Base-by-base conservation (phyloP, 2,797 vertebrate genomes). In the Setipinna tenuifilis region DNA sequence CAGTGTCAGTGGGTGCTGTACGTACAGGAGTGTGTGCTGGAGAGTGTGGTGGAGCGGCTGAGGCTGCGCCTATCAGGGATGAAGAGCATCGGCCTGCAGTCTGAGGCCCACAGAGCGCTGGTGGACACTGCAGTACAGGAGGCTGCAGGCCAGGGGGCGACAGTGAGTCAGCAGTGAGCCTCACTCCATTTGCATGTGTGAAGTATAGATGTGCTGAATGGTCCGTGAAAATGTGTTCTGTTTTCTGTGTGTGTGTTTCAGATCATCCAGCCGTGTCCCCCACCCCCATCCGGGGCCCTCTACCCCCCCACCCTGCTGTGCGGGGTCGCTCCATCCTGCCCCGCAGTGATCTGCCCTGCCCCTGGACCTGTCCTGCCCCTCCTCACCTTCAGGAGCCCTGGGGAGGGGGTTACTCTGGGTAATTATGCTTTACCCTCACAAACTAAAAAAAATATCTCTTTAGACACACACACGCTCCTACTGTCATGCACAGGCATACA, bases 271-370 rank as follows among this genome's bases (percentile, higher is more conserved):
- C 87, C 95, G 0, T 91, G 91, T 12, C 3, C 92, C 0, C 87
- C 90, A 0, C 87, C 91, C 0, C 23, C 92, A 0, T 91, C 95
- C 1, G 91, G 88, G 0, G 88, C 91, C 1, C 95, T 94, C 87
- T 97, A 96, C 84, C 96, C 96, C 19, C 96, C 97, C 0, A 97
- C 97, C 0, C 94, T 98, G 89, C 91, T 99, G 65, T 96, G 93
- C 2, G 93, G 95, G 0, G 92, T 93, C 0, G 95, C 95, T 85
- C 96, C 95, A 0, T 95, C 96, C 80, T 97, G 94, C 4, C 93
- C 95, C 0, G 96, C 94, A 19, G 93, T 96, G 87, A 92, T 95
- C 85, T 91, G 83, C 61, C 96, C 93, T 86, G 86, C 96, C 0
- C 95, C 95, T 0, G 97, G 97, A 80, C 97, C 97, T 0, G 86